Conservation (phyloP, 2,888 invertebrate genomes). For the Tenthredo scrophulariae region DNA sequence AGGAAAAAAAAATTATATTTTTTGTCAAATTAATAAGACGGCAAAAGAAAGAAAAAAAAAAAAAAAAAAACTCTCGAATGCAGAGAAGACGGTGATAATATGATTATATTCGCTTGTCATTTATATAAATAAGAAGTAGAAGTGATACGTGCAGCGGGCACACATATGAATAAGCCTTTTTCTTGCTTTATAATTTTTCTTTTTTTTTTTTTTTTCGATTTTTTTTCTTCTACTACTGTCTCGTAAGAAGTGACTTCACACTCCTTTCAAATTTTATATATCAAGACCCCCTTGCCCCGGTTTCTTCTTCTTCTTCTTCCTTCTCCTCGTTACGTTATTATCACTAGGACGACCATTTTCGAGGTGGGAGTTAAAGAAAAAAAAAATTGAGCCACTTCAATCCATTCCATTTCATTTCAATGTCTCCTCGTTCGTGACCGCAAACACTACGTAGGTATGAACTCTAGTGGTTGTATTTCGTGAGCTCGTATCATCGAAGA, state of each 20-base stretch:
- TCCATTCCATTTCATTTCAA: constrained; percentile 2
- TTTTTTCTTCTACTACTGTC: constrained; percentile 64
- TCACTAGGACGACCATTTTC: not conserved
- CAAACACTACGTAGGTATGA: not conserved
- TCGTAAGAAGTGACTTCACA: constrained; percentile 73
- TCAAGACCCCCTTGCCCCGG: not conserved
- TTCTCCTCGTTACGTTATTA: not conserved
- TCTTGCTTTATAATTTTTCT: not conserved
- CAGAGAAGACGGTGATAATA: not conserved
- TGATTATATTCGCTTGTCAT: constrained; percentile 77
- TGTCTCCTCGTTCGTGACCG: not conserved
- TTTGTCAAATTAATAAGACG: not conserved
- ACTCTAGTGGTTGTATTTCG: not conserved
- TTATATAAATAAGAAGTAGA: constrained; percentile 78
- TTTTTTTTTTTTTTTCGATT: not conserved
- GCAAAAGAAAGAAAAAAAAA: not conserved
- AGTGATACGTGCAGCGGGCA: constrained; percentile 64
- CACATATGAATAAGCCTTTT: not conserved
- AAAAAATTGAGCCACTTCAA: not conserved
- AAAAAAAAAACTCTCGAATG: not conserved
- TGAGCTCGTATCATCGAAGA: no score
- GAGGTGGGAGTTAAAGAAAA: not conserved
- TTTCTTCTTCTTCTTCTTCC: not conserved
- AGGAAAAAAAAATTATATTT: no score
- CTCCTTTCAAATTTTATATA: constrained; percentile 65